Percentiles rank a stretch among this genome's conserved stretches.
Conservation (phyloP, 2,113 vertebrate species). For the Odobenus rosmarus region DNA sequence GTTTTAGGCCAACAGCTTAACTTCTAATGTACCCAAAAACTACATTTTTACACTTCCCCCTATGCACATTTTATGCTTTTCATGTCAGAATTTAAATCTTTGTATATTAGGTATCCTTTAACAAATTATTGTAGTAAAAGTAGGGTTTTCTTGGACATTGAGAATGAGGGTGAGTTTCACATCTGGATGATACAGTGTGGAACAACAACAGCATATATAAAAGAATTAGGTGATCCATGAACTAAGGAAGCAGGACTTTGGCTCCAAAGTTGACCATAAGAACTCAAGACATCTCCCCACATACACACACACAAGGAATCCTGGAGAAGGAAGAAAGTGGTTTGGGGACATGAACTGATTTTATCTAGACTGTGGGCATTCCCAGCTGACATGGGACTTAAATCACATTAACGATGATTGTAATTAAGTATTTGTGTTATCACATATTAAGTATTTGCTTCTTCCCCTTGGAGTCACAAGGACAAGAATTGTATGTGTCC, state of each 20-base stretch:
- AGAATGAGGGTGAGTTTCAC: not conserved
- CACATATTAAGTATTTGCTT: not conserved
- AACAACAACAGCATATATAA: too few relatives aligned
- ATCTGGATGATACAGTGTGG: too few relatives aligned
- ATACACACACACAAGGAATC: not conserved
- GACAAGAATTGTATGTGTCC: not conserved
- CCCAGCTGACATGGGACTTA: not conserved
- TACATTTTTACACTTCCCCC: not conserved
- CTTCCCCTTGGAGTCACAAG: not conserved
- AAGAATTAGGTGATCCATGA: not conserved
- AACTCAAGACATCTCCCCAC: not conserved
- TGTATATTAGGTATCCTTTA: not conserved
- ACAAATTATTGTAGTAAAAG: not conserved
- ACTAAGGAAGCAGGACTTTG: not conserved
- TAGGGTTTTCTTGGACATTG: not conserved
- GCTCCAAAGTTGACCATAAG: not conserved
- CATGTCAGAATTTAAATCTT: not conserved
- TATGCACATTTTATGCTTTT: not conserved
- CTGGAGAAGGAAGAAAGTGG: not conserved
- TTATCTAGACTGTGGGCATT: not conserved
- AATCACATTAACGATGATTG: not conserved
- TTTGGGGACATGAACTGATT: not conserved
- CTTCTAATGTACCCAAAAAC: not conserved
- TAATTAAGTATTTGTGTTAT: conserved; percentile 13
- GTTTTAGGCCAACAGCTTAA: not conserved